Evolutionary conservation across 2,888 invertebrate genomes (phyloP).

Genomic region (Lasioglossum zephyrum): DNA sequence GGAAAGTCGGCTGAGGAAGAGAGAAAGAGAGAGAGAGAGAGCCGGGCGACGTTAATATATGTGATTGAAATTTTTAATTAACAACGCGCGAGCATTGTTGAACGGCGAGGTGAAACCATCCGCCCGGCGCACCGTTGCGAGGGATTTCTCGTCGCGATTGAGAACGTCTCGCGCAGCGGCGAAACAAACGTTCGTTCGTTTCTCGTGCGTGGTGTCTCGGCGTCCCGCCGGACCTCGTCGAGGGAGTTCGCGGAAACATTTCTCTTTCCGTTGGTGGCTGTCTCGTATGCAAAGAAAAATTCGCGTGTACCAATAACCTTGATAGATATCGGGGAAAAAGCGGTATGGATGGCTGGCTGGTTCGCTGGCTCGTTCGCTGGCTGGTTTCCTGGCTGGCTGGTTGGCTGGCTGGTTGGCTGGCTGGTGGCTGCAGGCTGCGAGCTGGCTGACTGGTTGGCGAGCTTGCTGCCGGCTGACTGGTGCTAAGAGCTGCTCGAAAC

Average conservation of each 20-base stretch:
- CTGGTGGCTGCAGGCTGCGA: neutral
- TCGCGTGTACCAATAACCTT: constrained; percentile 64
- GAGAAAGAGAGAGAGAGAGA: neutral
- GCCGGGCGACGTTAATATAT: constrained; percentile 33
- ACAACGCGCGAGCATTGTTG: constrained; percentile 33
- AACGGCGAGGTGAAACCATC: constrained; percentile 6
- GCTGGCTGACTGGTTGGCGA: constrained; percentile 21
- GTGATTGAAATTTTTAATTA: constrained; percentile 59
- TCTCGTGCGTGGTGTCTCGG: neutral
- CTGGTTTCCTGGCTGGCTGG: constrained; percentile 19
- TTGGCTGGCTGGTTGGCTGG: constrained; percentile 10
- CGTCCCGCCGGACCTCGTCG: constrained; percentile 37
- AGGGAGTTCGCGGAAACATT: neutral
- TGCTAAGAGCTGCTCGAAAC: constrained; percentile 40
- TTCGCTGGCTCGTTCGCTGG: constrained; percentile 15
- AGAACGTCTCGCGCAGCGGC: neutral
- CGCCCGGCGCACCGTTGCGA: neutral
- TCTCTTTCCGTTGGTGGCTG: neutral
- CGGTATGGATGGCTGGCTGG: constrained; percentile 5
- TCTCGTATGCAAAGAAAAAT: constrained; percentile 48
- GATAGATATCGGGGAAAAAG: constrained; percentile 58
- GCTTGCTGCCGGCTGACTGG: constrained; percentile 9
- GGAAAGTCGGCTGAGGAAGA: neutral
- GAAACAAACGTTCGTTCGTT: neutral
- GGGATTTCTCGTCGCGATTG: constrained; percentile 15